Percentiles rank a stretch among this genome's conserved stretches.
Evolutionary conservation across 2,113 vertebrate genomes (phyloP).

Genomic region (Cranoglanis bouderius): DNA sequence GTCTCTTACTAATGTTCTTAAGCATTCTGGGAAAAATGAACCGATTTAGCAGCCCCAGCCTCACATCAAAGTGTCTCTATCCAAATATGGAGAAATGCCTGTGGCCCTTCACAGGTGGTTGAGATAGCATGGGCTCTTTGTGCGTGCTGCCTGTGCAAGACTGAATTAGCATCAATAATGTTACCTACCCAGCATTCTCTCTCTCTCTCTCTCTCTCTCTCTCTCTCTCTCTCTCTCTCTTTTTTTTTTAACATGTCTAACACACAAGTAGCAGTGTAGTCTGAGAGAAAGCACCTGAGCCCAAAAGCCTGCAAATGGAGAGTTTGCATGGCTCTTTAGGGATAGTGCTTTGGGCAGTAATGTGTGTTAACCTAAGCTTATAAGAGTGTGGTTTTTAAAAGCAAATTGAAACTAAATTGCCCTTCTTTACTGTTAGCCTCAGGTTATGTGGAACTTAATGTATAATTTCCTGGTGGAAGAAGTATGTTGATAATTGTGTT

Average conservation of each 20-base stretch:
- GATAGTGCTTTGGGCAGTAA: background rate
- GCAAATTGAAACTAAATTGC: background rate
- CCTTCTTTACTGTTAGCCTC: background rate
- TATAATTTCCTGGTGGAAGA: background rate
- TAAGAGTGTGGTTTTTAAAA: background rate
- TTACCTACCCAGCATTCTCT: background rate
- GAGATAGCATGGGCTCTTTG: background rate
- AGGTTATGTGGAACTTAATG: background rate
- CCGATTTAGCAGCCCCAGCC: background rate
- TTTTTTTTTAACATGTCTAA: background rate
- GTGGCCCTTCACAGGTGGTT: constrained; percentile 35
- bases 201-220: background rate
- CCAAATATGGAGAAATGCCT: background rate
- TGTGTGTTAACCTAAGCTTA: background rate
- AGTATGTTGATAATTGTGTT: too few species aligned
- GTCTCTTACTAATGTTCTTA: background rate
- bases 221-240: background rate
- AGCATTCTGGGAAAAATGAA: background rate
- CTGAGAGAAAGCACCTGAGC: background rate
- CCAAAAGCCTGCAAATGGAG: background rate
- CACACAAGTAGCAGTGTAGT: background rate
- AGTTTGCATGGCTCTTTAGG: too few species aligned
- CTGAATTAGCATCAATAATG: background rate
- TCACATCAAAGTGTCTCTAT: background rate
- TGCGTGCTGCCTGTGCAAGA: constrained; percentile 21